Evolutionary conservation across 2,888 invertebrate genomes (phyloP).

Genomic region (Erebia ligea): DNA sequence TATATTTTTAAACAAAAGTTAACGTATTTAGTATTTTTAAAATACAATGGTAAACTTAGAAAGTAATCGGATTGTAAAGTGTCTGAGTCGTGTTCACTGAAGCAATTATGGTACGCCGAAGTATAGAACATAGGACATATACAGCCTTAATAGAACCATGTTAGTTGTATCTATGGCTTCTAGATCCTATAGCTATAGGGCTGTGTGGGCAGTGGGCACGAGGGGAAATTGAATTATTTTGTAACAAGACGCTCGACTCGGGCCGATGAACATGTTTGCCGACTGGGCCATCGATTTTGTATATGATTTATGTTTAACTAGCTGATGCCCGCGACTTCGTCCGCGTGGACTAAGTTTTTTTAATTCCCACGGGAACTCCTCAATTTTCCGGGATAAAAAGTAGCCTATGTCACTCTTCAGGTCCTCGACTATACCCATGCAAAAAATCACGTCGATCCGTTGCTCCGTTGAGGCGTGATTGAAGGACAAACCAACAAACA

Average conservation of each 20-base stretch:
- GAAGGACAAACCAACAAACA: too few relatives aligned
- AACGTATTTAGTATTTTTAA: too few relatives aligned
- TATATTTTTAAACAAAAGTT: too few relatives aligned
- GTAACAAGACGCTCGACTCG: constrained; percentile 22
- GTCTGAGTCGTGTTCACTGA: constrained; percentile 11
- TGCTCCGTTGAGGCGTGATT: too few relatives aligned
- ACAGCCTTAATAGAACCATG: constrained; percentile 5
- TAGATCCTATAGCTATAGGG: constrained; percentile 14
- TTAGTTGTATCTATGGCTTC: constrained; percentile 16
- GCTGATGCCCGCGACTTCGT: too few relatives aligned
- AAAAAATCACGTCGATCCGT: too few relatives aligned
- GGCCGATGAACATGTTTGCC: constrained; percentile 1
- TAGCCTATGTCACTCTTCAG: too few relatives aligned
- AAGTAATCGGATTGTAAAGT: constrained; percentile 2
- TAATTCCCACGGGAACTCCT: too few relatives aligned
- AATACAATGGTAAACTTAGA: neutral
- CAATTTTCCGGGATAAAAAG: too few relatives aligned
- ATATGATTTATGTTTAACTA: too few relatives aligned
- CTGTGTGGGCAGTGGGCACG: neutral
- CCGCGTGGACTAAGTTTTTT: too few relatives aligned
- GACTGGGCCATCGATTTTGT: neutral
- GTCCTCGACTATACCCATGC: too few relatives aligned
- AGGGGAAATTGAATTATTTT: constrained; percentile 36
- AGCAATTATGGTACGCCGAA: constrained; percentile 9
- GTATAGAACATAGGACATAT: neutral